Percentiles rank a stretch among this genome's conserved stretches.
Conservation (phyloP, 2,113 vertebrate species). For the Suricata suricatta region DNA sequence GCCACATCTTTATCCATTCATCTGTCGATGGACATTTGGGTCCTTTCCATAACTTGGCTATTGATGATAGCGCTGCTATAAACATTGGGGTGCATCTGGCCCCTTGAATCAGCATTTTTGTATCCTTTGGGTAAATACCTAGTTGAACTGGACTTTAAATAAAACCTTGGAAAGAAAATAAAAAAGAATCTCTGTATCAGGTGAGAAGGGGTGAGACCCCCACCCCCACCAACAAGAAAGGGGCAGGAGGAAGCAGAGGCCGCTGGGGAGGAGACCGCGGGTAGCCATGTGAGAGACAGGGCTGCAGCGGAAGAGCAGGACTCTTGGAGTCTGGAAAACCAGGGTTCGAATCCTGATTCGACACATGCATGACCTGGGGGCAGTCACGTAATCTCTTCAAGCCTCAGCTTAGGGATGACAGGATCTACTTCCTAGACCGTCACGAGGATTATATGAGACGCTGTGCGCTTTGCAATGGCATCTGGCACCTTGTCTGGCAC, state of each 20-base stretch:
- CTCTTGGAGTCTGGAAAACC: background rate
- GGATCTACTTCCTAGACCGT: background rate
- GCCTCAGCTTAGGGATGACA: slow-evolving; percentile 20
- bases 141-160: background rate
- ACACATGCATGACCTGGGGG: background rate
- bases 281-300: background rate
- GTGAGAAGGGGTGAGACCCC: background rate
- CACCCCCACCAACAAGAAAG: background rate
- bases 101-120: no score
- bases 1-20: no score
- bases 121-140: no score
- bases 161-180: background rate
- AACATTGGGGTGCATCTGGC: no score
- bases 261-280: no score
- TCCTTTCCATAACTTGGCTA: no score
- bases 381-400: background rate
- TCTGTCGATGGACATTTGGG: no score
- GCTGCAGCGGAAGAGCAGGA: background rate
- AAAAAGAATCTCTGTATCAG: background rate
- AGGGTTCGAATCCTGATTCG: background rate
- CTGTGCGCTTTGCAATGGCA: background rate
- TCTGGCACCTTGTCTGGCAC: background rate
- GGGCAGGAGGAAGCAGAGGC: background rate
- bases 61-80: no score
- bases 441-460: background rate